Conservation (phyloP, 1,140 invertebrate species). For the Portunus trituberculatus region DNA sequence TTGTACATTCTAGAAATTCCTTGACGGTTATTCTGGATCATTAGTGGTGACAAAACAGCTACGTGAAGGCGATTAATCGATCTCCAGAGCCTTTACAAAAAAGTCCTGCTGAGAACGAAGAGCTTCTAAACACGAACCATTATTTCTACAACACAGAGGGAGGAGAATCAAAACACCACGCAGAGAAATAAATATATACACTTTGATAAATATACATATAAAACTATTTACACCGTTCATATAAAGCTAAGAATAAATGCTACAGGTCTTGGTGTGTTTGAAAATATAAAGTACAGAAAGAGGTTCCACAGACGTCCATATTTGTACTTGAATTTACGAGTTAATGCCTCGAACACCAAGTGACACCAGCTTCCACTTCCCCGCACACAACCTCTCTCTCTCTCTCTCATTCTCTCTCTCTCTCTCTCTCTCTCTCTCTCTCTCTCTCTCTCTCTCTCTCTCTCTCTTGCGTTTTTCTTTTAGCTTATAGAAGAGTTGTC, state of each 20-base stretch:
- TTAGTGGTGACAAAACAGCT: too few species aligned
- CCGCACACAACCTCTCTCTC: not conserved
- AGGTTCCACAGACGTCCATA: conserved; percentile 37
- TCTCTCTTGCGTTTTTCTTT: not conserved
- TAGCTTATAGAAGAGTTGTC: not conserved
- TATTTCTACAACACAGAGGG: too few species aligned
- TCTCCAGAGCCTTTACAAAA: too few species aligned
- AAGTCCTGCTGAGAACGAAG: too few species aligned
- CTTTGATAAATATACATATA: conserved; percentile 75
- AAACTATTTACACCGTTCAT: conserved; percentile 72
- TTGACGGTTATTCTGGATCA: too few species aligned
- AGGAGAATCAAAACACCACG: conserved; percentile 1
- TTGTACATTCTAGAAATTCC: too few species aligned
- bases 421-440: too few species aligned
- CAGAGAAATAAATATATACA: conserved; percentile 72
- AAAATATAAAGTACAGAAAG: conserved; percentile 46
- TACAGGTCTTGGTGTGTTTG: conserved; percentile 67
- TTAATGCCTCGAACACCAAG: conserved; percentile 37
- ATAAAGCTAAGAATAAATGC: conserved; percentile 73
- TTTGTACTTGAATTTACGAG: conserved; percentile 72
- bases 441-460: not conserved
- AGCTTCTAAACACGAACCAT: too few species aligned
- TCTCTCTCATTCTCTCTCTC: too few species aligned
- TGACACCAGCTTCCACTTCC: not conserved
- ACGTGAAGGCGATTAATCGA: too few species aligned